Conservation (phyloP, 2,113 vertebrate genomes). For the Corynorhinus townsendii region DNA sequence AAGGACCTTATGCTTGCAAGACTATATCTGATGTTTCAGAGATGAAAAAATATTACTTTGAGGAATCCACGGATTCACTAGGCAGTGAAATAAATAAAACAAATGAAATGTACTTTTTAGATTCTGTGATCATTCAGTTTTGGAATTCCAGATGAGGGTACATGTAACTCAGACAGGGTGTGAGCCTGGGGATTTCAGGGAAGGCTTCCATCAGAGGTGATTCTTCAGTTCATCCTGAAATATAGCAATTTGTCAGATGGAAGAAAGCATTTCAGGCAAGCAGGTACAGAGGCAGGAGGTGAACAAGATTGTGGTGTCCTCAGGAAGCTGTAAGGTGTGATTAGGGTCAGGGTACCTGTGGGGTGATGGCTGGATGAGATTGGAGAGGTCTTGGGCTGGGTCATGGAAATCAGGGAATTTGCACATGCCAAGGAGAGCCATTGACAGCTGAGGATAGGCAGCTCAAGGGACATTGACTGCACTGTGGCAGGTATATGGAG, state of each 20-base stretch:
- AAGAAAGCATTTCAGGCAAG: not conserved
- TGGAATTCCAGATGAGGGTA: not conserved
- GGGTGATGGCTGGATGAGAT: not conserved
- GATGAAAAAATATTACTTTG: not conserved
- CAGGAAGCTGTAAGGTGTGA: not conserved
- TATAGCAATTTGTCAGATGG: not conserved
- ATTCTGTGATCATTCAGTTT: not conserved
- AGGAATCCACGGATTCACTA: not conserved
- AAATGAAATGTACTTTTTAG: not conserved
- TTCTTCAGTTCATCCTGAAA: not conserved
- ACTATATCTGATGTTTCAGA: not conserved
- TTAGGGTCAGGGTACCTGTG: not conserved
- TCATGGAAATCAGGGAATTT: not conserved
- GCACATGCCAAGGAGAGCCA: not conserved
- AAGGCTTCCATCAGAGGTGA: not conserved
- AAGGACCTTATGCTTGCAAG: conserved; percentile 23
- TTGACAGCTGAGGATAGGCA: not conserved
- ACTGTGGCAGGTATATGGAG: not conserved
- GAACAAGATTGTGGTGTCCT: not conserved
- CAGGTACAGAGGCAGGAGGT: not conserved
- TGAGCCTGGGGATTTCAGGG: not conserved
- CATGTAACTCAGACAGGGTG: not conserved
- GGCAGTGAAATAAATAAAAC: not conserved
- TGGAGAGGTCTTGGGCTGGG: not conserved
- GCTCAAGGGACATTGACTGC: not conserved